A percentile compares a stretch with the other conserved stretches of the same genome.
Evolutionary conservation across 2,888 invertebrate genomes (phyloP).

Genomic region (Eustalomyia histrio): DNA sequence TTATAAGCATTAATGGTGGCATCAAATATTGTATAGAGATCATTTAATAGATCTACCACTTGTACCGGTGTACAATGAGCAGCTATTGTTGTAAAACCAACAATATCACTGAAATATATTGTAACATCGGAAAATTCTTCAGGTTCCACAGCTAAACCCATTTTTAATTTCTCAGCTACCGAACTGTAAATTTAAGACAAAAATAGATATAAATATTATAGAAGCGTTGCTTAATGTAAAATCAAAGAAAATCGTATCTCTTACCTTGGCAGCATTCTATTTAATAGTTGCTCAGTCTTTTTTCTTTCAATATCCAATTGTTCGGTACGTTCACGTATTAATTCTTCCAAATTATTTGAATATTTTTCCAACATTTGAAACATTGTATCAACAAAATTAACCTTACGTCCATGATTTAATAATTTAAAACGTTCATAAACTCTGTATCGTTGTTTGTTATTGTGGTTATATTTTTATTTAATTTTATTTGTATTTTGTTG

Average conservation of each 20-base stretch:
- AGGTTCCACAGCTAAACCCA: conserved; percentile 94
- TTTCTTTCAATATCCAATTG: conserved; percentile 96
- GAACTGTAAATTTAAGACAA: conserved; percentile 81
- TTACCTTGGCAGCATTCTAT: conserved; percentile 92
- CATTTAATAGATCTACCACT: conserved; percentile 94
- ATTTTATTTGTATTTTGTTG: conserved; percentile 17
- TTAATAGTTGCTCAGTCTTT: conserved; percentile 95
- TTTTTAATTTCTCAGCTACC: conserved; percentile 94
- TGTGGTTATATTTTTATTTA: conserved; percentile 13
- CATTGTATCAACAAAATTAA: conserved; percentile 98
- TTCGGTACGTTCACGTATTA: conserved; percentile 94
- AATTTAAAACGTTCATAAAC: conserved; percentile 93
- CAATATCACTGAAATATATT: conserved; percentile 96
- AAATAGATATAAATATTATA: background rate
- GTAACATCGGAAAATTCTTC: conserved; percentile 95
- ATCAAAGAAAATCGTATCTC: too few relatives aligned
- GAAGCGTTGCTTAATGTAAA: too few relatives aligned
- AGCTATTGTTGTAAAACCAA: conserved; percentile 95
- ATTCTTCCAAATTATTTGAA: conserved; percentile 95
- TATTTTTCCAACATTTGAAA: conserved; percentile 98
- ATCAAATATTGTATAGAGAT: conserved; percentile 95
- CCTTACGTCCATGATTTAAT: conserved; percentile 94
- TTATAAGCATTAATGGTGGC: conserved; percentile 94
- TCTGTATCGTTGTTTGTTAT: conserved; percentile 68
- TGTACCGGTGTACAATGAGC: conserved; percentile 95